A percentile compares a stretch with the other conserved stretches of the same genome.
Conservation (phyloP, 2,113 vertebrate species). For the Xerus inauris region DNA sequence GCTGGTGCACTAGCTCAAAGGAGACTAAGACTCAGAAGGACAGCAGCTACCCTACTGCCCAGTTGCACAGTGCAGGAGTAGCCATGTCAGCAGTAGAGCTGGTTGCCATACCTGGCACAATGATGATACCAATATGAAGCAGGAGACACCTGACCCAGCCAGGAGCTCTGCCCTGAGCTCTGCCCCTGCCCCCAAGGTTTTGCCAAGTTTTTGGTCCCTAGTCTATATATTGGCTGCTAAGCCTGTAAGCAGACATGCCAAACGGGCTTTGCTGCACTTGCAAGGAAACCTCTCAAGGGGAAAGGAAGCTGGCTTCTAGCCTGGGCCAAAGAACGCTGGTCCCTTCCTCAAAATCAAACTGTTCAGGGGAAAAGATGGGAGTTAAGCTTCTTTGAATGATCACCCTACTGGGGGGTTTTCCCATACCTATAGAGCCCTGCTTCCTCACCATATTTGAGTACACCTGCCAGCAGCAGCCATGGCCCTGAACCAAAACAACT, state of each 20-base stretch:
- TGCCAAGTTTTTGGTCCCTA: neutral
- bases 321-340: neutral
- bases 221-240: neutral
- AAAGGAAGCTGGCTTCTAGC: neutral
- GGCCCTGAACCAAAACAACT: neutral
- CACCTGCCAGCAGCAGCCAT: neutral
- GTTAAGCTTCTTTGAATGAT: neutral
- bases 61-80: neutral
- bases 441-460: neutral
- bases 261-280: conserved; percentile 12
- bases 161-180: neutral
- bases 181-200: neutral
- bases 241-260: neutral
- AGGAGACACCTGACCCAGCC: neutral
- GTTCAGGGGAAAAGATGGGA: neutral
- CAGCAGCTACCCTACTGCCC: neutral
- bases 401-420: neutral
- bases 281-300: neutral
- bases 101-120: neutral
- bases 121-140: conserved; percentile 8
- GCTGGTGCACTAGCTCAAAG: neutral
- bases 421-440: neutral
- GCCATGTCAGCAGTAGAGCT: neutral
- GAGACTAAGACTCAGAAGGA: neutral
- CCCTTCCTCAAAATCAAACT: neutral